A percentile compares a stretch with the other conserved stretches of the same genome.
phyloP scores from a whole-genome alignment of 2,113 vertebrate species.

The Tinamus guttatus region DNA sequence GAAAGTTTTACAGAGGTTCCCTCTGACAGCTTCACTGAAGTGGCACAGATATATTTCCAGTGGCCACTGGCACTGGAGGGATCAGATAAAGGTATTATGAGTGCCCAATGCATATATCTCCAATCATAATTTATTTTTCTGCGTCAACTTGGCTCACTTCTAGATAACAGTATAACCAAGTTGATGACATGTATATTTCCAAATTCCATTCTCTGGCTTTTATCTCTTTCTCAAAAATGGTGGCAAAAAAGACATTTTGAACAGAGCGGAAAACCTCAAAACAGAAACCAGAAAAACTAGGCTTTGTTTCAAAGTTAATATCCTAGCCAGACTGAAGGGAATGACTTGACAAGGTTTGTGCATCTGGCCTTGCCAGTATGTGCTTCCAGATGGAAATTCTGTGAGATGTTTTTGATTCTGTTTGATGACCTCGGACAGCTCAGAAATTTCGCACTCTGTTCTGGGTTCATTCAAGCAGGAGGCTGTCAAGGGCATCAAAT shows the following conservation, averaged over 20 bases:
- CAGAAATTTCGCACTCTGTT: neutral
- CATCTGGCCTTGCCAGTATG: neutral
- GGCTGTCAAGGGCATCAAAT: neutral
- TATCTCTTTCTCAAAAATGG: slow-evolving; percentile 25
- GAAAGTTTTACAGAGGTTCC: neutral
- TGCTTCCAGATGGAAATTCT: slow-evolving; percentile 51
- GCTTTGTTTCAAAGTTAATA: slow-evolving; percentile 61
- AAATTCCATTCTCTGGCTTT: neutral
- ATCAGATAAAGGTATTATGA: neutral
- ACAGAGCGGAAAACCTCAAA: slow-evolving; percentile 38
- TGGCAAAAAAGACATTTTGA: slow-evolving; percentile 11
- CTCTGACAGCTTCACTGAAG: neutral
- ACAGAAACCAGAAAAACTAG: slow-evolving; percentile 37
- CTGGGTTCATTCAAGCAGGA: slow-evolving; percentile 26
- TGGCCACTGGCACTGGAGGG: accelerated
- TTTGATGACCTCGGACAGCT: slow-evolving; percentile 14
- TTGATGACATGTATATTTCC: slow-evolving; percentile 8
- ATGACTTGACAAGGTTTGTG: slow-evolving; percentile 3
- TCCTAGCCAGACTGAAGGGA: slow-evolving; percentile 44
- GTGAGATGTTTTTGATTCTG: neutral
- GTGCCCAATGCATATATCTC: neutral
- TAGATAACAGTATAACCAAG: neutral
- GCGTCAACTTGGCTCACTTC: neutral
- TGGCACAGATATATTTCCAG: neutral
- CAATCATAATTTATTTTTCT: neutral